Evolutionary conservation across 2,113 vertebrate species (phyloP).

Genomic region (Camelus bactrianus): DNA sequence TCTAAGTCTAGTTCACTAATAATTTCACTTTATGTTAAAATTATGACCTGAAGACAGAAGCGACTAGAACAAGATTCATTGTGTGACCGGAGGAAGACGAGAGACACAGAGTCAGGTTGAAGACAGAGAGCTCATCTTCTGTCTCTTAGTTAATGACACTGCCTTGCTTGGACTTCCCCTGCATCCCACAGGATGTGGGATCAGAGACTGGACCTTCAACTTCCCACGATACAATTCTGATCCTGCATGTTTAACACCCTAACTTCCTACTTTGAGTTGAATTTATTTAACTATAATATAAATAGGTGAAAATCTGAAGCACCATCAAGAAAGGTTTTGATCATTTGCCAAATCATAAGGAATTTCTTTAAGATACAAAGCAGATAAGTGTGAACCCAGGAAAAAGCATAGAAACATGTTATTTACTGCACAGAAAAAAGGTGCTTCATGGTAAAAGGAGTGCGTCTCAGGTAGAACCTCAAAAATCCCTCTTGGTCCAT

Average conservation of each 20-base stretch:
- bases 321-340: neutral
- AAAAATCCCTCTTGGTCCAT: neutral
- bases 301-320: neutral
- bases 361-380: neutral
- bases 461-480: neutral
- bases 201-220: neutral
- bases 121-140: neutral
- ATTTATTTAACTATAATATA: neutral
- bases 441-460: neutral
- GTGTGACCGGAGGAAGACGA: neutral
- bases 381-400: neutral
- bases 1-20: neutral
- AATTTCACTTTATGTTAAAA: neutral
- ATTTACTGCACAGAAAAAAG: neutral
- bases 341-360: neutral
- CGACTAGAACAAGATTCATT: too few species aligned
- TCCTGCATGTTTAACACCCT: fast-evolving
- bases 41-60: neutral
- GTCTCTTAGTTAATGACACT: too few species aligned
- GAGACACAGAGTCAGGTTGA: neutral
- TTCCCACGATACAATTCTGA: neutral
- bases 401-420: neutral
- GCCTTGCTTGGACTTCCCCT: neutral
- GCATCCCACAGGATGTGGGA: neutral
- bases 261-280: neutral